Evolutionary conservation across 2,113 vertebrate species (phyloP).

Genomic region (Rousettus leschenaultii): DNA sequence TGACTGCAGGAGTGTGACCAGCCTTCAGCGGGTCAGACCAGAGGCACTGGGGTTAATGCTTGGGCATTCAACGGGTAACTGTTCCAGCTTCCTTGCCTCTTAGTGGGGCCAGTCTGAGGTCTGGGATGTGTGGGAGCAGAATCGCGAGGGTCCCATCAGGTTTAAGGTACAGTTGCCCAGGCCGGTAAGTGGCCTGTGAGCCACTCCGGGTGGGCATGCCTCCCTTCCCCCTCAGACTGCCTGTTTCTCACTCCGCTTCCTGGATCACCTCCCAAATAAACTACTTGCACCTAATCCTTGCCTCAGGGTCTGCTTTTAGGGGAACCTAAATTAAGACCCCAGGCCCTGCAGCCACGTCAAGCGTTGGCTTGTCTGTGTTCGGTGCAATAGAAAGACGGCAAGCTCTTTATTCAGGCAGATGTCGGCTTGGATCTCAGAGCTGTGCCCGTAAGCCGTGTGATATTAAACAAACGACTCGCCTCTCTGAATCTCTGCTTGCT

Average conservation of each 20-base stretch:
- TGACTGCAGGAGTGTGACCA: not conserved
- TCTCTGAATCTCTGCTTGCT: not conserved
- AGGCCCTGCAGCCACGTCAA: not conserved
- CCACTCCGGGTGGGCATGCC: rapidly evolving
- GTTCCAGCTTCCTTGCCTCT: not conserved
- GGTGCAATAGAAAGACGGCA: rapidly evolving
- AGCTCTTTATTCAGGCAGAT: not conserved
- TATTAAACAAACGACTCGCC: not conserved
- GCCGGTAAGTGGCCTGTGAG: not conserved
- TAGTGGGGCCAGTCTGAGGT: not conserved
- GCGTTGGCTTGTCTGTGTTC: not conserved
- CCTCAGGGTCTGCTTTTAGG: not conserved
- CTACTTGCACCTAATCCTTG: not conserved
- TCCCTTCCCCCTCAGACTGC: not conserved
- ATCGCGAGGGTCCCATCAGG: not conserved
- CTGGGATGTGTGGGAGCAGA: not conserved
- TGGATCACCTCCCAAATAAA: not conserved
- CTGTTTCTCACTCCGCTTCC: not conserved
- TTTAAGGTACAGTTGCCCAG: not conserved
- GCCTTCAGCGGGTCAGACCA: not conserved
- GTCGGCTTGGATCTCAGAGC: not conserved
- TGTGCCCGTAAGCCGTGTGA: not conserved
- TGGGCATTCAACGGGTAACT: rapidly evolving
- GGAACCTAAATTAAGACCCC: not conserved
- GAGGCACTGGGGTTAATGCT: no score